These are phyloP conservation scores for Pachliopta kotzebuea DNA, from an alignment of 2,888 invertebrate species.

Conservation along the genomic window DNA sequence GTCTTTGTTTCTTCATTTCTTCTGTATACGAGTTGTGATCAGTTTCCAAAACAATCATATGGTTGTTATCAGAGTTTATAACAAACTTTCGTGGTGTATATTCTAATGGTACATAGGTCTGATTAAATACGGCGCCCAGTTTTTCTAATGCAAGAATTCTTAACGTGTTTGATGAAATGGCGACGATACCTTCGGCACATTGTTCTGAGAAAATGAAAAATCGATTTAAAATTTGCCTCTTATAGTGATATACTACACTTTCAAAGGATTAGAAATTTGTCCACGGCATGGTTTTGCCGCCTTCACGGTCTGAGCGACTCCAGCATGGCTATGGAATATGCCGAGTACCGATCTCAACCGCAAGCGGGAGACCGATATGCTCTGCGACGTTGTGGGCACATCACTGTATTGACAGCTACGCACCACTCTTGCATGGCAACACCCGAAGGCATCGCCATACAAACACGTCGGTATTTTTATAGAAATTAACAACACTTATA, in stretches of 20 bases:
- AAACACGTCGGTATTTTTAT: conserved; percentile 58
- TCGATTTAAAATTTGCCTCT: not conserved
- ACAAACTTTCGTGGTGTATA: conserved; percentile 98
- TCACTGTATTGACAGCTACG: conserved; percentile 79
- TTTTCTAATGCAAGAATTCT: conserved; percentile 98
- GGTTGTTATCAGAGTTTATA: conserved; percentile 94
- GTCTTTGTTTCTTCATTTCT: conserved; percentile 94
- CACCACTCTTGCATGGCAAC: conserved; percentile 56
- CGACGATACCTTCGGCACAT: conserved; percentile 99
- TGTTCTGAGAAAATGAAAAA: conserved; percentile 83
- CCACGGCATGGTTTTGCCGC: conserved; percentile 83
- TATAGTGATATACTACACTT: not conserved
- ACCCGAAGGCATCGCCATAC: conserved; percentile 53
- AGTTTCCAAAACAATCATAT: conserved; percentile 95
- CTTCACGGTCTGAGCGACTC: conserved; percentile 84
- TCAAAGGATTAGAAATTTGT: conserved; percentile 54
- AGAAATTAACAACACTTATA: too few species aligned
- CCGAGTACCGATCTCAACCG: conserved; percentile 79
- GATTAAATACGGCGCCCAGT: conserved; percentile 98
- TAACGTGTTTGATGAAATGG: conserved; percentile 98
- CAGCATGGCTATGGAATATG: conserved; percentile 89
- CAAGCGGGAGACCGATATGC: conserved; percentile 72
- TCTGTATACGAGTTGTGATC: conserved; percentile 99
- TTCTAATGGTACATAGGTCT: conserved; percentile 94
- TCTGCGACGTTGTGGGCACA: conserved; percentile 83